Conservation (phyloP, 2,797 vertebrate species). For the Bufotes viridis region DNA sequence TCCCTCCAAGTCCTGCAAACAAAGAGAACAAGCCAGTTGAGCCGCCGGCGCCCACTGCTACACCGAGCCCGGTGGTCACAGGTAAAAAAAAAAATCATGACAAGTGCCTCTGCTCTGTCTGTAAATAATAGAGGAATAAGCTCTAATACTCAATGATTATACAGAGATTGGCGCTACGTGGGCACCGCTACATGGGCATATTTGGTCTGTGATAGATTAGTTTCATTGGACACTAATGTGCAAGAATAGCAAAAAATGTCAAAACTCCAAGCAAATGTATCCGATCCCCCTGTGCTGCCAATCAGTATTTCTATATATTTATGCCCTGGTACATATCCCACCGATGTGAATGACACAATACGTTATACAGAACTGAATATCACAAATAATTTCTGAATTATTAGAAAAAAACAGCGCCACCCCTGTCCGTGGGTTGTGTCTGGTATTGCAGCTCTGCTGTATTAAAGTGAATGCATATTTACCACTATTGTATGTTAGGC, state of each 20-base stretch:
- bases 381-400: no score
- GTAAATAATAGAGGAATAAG: neutral
- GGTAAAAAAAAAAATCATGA: neutral
- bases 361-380: no score
- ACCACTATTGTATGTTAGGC: no score
- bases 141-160: neutral
- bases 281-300: no score
- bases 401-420: neutral
- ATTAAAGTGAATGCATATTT: no score
- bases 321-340: no score
- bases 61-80: neutral
- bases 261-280: no score
- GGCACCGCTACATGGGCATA: neutral
- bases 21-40: conserved; percentile 56
- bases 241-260: no score
- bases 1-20: conserved; percentile 58
- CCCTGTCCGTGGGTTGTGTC: neutral
- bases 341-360: no score
- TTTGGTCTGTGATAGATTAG: neutral
- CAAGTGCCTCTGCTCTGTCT: neutral
- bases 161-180: neutral
- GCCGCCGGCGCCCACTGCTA: neutral
- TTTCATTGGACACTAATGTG: no score
- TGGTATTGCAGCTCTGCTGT: neutral
- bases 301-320: no score